A percentile compares a stretch with the other conserved stretches of the same genome.
Evolutionary conservation across 2,113 vertebrate species (phyloP).

Genomic region (Tor tambroides): DNA sequence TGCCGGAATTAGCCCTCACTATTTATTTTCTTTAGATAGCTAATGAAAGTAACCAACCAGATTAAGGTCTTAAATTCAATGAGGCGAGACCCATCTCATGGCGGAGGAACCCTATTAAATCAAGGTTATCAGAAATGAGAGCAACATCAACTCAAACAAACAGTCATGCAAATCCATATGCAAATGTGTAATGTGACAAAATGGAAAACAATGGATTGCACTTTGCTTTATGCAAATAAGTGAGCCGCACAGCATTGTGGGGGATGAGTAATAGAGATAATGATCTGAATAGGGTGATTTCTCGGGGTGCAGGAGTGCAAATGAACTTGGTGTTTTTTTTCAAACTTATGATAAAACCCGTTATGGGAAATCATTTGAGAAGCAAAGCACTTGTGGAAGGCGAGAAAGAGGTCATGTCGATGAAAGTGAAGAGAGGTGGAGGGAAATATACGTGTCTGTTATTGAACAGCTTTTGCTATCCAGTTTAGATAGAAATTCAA

Average conservation of each 20-base stretch:
- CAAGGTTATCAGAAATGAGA: conserved; percentile 37
- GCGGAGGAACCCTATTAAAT: conserved; percentile 27
- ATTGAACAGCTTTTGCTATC: neutral
- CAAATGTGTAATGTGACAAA: conserved; percentile 31
- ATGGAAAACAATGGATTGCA: conserved; percentile 33
- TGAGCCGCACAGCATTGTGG: conserved; percentile 33
- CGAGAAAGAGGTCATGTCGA: conserved; percentile 25
- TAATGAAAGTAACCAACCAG: conserved; percentile 28
- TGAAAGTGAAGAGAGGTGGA: conserved; percentile 17
- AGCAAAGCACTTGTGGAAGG: conserved; percentile 26
- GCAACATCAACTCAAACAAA: conserved; percentile 31
- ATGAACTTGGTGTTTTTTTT: conserved; percentile 26
- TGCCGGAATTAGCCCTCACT: neutral
- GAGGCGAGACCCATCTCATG: conserved; percentile 16
- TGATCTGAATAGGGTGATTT: conserved; percentile 45
- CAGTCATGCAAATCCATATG: conserved; percentile 37
- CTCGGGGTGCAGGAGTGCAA: conserved; percentile 28
- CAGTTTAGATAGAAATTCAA: conserved; percentile 10
- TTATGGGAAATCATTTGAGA: conserved; percentile 10
- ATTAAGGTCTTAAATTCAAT: conserved; percentile 44
- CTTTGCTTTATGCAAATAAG: conserved; percentile 49
- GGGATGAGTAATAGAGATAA: conserved; percentile 48
- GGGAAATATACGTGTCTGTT: neutral
- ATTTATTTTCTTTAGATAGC: neutral
- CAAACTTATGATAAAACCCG: conserved; percentile 20